Percentiles rank a stretch among this genome's conserved stretches.
phyloP scores from a whole-genome alignment of 2,888 invertebrate genomes.

The Drosophila paucipuncta region DNA sequence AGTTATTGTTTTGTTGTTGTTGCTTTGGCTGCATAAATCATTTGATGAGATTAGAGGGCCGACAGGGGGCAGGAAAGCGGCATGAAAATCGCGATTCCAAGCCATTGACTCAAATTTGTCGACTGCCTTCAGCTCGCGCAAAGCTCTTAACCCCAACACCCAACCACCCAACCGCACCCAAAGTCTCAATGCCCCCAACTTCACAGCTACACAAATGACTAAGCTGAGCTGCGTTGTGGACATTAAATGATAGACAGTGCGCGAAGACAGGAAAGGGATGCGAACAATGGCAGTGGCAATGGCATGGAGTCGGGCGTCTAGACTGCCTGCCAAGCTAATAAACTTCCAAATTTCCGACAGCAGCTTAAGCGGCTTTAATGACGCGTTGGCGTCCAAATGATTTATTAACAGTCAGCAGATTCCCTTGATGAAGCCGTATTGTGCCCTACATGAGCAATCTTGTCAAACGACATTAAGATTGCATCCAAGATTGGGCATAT shows the following conservation, averaged over 20 bases:
- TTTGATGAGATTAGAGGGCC: conserved; percentile 10
- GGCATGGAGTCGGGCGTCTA: conserved; percentile 30
- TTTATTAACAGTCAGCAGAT: conserved; percentile 58
- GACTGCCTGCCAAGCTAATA: conserved; percentile 61
- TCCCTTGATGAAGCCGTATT: conserved; percentile 19
- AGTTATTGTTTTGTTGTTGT: conserved; percentile 29
- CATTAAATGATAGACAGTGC: conserved; percentile 33
- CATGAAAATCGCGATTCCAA: conserved; percentile 60
- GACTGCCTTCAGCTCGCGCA: conserved; percentile 27
- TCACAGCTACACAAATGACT: conserved; percentile 21
- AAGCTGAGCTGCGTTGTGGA: conserved; percentile 38
- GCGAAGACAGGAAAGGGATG: neutral
- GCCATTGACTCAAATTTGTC: conserved; percentile 69
- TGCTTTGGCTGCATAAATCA: conserved; percentile 56
- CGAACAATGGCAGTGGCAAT: conserved; percentile 5
- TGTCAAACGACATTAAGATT: conserved; percentile 53
- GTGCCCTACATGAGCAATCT: conserved; percentile 9
- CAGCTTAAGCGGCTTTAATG: conserved; percentile 70
- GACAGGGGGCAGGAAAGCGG: neutral
- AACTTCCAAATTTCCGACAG: conserved; percentile 68
- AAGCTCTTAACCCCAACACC: neutral
- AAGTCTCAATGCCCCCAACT: neutral
- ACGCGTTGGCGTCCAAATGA: conserved; percentile 61
- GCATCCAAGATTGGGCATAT: conserved; percentile 20
- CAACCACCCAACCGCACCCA: neutral